These are phyloP conservation scores for Nasonia vitripennis DNA, from an alignment of 1,140 invertebrate genomes.

Conservation along the genomic window DNA sequence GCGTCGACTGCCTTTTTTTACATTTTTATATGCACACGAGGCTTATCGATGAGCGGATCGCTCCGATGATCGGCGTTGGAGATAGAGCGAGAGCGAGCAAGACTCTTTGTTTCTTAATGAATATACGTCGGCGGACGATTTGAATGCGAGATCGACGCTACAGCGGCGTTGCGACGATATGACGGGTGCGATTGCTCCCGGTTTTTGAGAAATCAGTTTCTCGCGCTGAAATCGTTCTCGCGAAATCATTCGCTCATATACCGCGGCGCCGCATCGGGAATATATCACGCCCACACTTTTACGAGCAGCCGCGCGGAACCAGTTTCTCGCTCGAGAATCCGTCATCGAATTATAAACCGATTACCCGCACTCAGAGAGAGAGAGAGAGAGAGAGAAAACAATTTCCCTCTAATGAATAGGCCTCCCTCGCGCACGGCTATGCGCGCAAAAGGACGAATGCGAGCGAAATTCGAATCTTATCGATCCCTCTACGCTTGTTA, in stretches of 20 bases:
- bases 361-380: not conserved
- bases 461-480: conserved; percentile 28
- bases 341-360: conserved; percentile 24
- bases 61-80: not conserved
- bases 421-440: not conserved
- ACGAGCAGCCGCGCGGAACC: not conserved
- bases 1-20: not conserved
- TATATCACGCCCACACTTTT: too few species aligned
- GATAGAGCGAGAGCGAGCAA: not conserved
- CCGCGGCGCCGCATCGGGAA: too few species aligned
- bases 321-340: not conserved
- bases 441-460: not conserved
- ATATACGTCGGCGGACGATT: too few species aligned
- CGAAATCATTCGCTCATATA: too few species aligned
- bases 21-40: not conserved
- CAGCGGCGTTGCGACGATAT: too few species aligned
- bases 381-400: not conserved
- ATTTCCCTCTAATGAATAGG: not conserved
- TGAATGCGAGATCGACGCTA: too few species aligned
- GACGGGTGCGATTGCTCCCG: too few species aligned
- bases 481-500: conserved; percentile 34
- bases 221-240: too few species aligned
- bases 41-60: conserved; percentile 33
- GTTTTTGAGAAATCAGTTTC: too few species aligned
- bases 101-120: conserved; percentile 47